These are phyloP conservation scores for Drosophila neotestacea DNA, from an alignment of 2,888 invertebrate species.

Conservation along the genomic window DNA sequence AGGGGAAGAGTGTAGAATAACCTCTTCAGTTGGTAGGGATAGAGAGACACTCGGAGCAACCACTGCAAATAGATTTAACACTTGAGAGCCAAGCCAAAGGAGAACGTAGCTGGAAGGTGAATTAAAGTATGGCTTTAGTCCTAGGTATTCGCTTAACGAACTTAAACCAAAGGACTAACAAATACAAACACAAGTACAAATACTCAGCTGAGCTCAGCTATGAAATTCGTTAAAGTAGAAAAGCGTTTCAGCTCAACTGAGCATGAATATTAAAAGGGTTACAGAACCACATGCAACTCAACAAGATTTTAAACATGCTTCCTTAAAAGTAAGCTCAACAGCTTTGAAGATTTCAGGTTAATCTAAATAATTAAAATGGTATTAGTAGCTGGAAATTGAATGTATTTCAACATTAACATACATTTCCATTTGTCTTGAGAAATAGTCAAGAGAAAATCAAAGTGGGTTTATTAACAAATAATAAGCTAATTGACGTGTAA, in stretches of 20 bases:
- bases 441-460: background rate
- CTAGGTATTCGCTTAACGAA: conserved; percentile 53
- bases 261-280: conserved; percentile 55
- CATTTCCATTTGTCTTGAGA: background rate
- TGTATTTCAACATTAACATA: background rate
- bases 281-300: conserved; percentile 8
- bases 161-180: conserved; percentile 37
- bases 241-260: conserved; percentile 52
- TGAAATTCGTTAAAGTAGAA: conserved; percentile 27
- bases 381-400: conserved; percentile 3
- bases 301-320: conserved; percentile 6
- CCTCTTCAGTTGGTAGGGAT: too few species aligned
- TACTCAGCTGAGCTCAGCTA: conserved; percentile 27
- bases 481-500: background rate
- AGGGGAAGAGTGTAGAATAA: too few species aligned
- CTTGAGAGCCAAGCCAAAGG: conserved; percentile 41
- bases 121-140: conserved; percentile 15
- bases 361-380: background rate
- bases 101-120: conserved; percentile 12
- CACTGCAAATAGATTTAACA: conserved; percentile 69
- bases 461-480: conserved; percentile 14
- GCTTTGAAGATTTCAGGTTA: background rate
- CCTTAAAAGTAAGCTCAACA: background rate
- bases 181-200: conserved; percentile 13
- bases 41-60: conserved; percentile 21